Conservation (phyloP, 2,797 vertebrate genomes). For the Triplophysa yarkandensis region DNA sequence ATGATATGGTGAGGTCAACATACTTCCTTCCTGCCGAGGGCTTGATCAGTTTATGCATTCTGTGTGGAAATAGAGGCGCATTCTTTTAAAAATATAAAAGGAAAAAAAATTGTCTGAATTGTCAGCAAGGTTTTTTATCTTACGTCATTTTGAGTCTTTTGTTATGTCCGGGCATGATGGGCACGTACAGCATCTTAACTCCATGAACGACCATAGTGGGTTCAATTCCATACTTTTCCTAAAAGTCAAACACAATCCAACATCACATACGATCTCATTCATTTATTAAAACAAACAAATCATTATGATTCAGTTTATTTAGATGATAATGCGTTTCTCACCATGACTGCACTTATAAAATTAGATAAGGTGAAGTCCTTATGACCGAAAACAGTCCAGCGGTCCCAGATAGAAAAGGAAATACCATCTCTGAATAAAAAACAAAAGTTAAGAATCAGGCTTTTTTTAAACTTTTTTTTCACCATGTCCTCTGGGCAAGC, state of each 20-base stretch:
- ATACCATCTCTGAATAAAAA: constrained; percentile 83
- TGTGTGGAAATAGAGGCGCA: constrained; percentile 58
- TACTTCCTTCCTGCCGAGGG: constrained; percentile 90
- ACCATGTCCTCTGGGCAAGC: background rate
- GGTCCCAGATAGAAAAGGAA: constrained; percentile 97
- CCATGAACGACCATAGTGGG: constrained; percentile 99
- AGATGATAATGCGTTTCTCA: constrained; percentile 66
- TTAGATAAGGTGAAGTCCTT: constrained; percentile 95
- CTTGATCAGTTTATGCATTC: constrained; percentile 98
- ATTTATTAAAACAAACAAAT: background rate
- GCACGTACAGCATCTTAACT: constrained; percentile 98
- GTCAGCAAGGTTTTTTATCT: constrained; percentile 57
- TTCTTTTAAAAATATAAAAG: constrained; percentile 1
- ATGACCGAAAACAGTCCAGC: constrained; percentile 90
- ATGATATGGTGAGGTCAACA: constrained; percentile 95
- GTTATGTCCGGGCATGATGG: constrained; percentile 95
- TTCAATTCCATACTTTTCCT: constrained; percentile 97
- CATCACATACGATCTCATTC: background rate
- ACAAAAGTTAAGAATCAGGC: background rate
- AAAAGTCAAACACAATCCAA: constrained; percentile 5
- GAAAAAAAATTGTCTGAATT: too few relatives aligned
- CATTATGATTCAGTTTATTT: background rate
- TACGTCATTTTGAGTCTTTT: constrained; percentile 97
- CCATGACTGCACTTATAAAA: constrained; percentile 94
- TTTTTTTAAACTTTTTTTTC: background rate